Evolutionary conservation across 2,797 vertebrate genomes (phyloP).

Genomic region (Helarctos malayanus): DNA sequence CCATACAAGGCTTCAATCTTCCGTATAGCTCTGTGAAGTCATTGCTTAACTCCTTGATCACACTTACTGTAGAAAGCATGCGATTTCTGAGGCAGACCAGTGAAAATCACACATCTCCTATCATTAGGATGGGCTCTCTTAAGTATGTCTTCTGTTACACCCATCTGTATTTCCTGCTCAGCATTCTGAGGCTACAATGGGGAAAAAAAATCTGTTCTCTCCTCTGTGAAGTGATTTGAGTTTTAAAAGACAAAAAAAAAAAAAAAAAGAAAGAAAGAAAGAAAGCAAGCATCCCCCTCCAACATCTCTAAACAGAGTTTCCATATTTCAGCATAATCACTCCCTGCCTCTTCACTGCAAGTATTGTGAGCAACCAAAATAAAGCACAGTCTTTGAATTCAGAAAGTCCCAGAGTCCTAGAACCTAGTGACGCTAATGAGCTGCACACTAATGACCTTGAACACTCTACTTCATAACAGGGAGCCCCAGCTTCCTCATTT

Average conservation of each 20-base stretch:
- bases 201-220: background rate
- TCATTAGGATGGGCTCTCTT: background rate
- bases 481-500: background rate
- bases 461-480: background rate
- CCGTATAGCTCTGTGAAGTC: background rate
- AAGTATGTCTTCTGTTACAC: background rate
- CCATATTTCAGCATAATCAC: background rate
- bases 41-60: slow-evolving; percentile 47
- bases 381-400: background rate
- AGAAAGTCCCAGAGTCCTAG: background rate
- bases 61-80: background rate
- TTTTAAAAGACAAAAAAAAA: background rate
- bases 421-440: background rate
- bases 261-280: too few relatives aligned
- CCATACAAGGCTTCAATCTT: slow-evolving; percentile 19
- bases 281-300: background rate
- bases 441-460: background rate
- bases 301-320: background rate
- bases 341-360: background rate
- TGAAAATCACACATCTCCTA: background rate
- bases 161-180: background rate
- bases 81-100: background rate
- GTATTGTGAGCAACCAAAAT: background rate
- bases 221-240: background rate
- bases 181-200: background rate